Base-by-base conservation (phyloP, 2,888 invertebrate genomes). In the Oxyscelio sp. region DNA sequence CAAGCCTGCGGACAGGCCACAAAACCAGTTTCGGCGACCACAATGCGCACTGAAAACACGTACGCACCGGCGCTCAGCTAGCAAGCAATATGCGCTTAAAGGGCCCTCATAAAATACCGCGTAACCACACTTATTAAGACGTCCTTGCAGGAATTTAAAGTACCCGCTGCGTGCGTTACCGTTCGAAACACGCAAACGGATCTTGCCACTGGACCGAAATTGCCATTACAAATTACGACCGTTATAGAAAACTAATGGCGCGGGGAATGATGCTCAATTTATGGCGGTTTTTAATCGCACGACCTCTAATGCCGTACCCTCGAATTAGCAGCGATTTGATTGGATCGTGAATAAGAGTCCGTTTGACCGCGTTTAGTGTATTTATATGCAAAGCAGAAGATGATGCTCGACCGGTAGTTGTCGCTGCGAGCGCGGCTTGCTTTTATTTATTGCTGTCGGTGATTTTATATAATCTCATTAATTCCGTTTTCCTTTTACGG, bases 111-210 rank as follows among this genome's bases (percentile, higher is more conserved):
- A 88, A 91, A 90, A 91, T 90, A 91, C 82, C 88, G 85, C 85
- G 88, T 87, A 91, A 93, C 93, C 93, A 90, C 92, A 92, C 92
- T 92, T 93, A 93, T 93, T 92, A 93, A 93, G 93, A 93, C 89
- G 91, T 92, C 91, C 90, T 92, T 90, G 90, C 86, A 89, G 90
- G 91, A 92, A 92, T 92, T 90, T 90, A 77, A 91, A 92, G 89
- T 92, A 87, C 85, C 80, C 38, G 59, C 6, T 48, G 52, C 52
- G 80, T 79, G 75, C 65, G 63, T 65, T 80, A 80, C 80, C 74
- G 50, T 56, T 70, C 45, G 31, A 43, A 31, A 5, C 17, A 15
- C 48, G 48, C 27, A 43, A 50, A 13, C 22, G 19, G 11, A n/a
- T 24, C 15, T 34, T 17, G 31, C 56, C 11, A 31, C n/a, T 34